phyloP scores from a whole-genome alignment of 23 tunicate species.

The Ciona savignyi region DNA sequence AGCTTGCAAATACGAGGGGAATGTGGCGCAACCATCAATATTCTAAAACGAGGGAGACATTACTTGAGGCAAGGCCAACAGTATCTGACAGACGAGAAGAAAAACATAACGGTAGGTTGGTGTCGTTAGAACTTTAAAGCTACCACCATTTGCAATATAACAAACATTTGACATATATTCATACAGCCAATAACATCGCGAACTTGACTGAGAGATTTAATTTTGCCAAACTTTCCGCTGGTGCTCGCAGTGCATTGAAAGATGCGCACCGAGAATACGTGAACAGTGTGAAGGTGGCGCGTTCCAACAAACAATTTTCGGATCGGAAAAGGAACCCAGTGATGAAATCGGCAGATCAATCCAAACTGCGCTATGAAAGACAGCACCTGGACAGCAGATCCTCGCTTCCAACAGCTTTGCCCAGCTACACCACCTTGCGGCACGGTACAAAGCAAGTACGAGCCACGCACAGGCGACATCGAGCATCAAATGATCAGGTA shows the following conservation, averaged over 20 bases:
- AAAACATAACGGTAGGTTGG: not conserved
- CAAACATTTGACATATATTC: too few species aligned
- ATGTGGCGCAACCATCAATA: not conserved
- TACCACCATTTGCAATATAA: too few species aligned
- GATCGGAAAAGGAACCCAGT: not conserved
- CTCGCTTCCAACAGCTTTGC: not conserved
- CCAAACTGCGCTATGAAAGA: not conserved
- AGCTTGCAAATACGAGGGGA: not conserved
- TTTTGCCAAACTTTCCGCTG: slow-evolving; percentile 12
- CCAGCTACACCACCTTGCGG: not conserved
- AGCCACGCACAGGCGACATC: not conserved
- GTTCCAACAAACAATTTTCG: not conserved
- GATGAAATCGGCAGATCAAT: not conserved
- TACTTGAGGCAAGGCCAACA: not conserved
- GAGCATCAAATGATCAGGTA: not conserved
- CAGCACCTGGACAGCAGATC: not conserved
- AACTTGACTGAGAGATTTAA: not conserved
- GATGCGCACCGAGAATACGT: slow-evolving; percentile 22
- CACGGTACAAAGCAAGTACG: not conserved
- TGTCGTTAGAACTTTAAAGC: too few species aligned
- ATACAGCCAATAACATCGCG: not conserved
- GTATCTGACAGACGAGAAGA: not conserved
- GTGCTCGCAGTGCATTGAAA: slow-evolving; percentile 15
- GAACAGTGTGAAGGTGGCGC: not conserved
- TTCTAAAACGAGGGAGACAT: not conserved